phyloP scores from a whole-genome alignment of 2,888 invertebrate genomes.

The Tanypteryx hageni region DNA sequence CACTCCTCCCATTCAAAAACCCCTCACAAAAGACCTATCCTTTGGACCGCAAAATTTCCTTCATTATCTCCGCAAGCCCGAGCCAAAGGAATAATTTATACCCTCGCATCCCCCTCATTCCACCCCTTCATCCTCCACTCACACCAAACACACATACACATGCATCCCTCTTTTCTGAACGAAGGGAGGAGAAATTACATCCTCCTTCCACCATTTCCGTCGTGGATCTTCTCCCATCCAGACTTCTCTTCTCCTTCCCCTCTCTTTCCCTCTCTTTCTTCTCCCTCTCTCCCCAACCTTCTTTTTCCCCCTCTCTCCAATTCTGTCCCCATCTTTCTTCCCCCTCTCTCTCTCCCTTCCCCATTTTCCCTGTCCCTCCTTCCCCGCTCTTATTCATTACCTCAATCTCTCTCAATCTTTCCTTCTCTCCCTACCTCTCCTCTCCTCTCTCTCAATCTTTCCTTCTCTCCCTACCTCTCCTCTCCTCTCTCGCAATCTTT shows the following conservation, averaged over 20 bases:
- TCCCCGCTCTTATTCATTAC: not conserved
- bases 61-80: slow-evolving; percentile 9
- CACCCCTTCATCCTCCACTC: not conserved
- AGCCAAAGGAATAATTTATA: slow-evolving; percentile 27
- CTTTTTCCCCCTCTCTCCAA: not conserved
- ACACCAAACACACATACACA: not conserved
- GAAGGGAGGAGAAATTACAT: not conserved
- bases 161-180: not conserved
- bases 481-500: no score
- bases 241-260: not conserved
- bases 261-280: not conserved
- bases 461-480: not conserved
- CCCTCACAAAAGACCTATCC: not conserved
- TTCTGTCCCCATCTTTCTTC: not conserved
- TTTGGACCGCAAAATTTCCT: slow-evolving; percentile 4
- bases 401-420: not conserved
- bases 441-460: not conserved
- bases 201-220: not conserved
- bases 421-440: not conserved
- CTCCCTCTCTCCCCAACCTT: not conserved
- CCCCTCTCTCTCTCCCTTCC: not conserved
- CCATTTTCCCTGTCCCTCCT: not conserved
- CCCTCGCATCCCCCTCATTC: not conserved
- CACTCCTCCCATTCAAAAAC: not conserved
- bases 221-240: not conserved